Base-by-base conservation (phyloP, 2,888 invertebrate species). In the Automeris io region DNA sequence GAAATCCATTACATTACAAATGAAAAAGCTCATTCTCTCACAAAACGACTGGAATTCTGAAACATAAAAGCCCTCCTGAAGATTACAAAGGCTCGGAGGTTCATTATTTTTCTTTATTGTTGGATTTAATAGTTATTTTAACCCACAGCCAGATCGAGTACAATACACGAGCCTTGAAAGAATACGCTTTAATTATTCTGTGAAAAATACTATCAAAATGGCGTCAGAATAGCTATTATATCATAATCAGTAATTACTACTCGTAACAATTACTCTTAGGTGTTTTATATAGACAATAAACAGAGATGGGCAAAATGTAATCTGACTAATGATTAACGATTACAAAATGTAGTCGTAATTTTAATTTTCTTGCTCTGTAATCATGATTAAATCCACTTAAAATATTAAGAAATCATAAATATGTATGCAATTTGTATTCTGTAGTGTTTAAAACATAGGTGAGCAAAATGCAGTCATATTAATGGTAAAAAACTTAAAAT, bases 91-190 rank as follows among this genome's bases (percentile, higher is more conserved):
- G 45, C 55, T 47, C 47, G 40, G 51, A 53, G 52, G 54, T 55
- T 63, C 58, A 62, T 70, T 66, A 57, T 61, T 64, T 54, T 48
- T 40, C 48, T 61, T 70, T 57, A 65, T 68, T 70, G 58, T 67
- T 45, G 25, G 37, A 43, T 45, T 57, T 59, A 51, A 64, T 29
- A 39, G 33, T 26, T 33, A 19, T 25, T 33, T 24, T 13, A 12
- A 9, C 21, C 13, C 33, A 33, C 24, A 22, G 18, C 19, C 12
- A 22, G 18, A 23, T 22, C n/a, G 33, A 8, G 38, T 33, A 33
- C 25, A 38, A 38, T 25, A 24, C 5, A 18, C 31, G n/a, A 11
- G 23, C 8, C 32, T 37, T 18, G 5, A 37, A 29, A 32, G 37
- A 22, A 37, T 23, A 11, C 18, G 18, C 11, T 37, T 23, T 32